phyloP scores from a whole-genome alignment of 92 coral and sea anemone genomes.

The Porites rus region DNA sequence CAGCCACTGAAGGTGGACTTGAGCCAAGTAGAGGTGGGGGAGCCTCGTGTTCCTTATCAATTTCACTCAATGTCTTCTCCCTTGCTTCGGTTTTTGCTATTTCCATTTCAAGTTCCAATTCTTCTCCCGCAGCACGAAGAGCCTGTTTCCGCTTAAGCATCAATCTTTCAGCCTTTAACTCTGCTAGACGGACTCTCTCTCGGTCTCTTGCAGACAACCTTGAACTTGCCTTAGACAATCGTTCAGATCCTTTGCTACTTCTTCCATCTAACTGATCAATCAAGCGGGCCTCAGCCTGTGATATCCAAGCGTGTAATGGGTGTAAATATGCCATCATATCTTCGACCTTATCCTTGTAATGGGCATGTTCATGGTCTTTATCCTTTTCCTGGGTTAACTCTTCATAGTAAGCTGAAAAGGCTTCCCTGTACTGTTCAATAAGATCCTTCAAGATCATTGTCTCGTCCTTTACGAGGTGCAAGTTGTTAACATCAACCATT shows the following conservation, averaged over 20 bases:
- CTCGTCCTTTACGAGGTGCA: slow-evolving; percentile 42
- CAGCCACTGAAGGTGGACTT: too few relatives aligned
- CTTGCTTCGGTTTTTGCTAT: slow-evolving; percentile 41
- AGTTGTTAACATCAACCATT: slow-evolving; percentile 3
- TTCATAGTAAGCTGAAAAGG: not conserved
- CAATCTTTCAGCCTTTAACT: too few relatives aligned
- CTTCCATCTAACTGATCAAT: slow-evolving; percentile 18
- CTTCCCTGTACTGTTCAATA: slow-evolving; percentile 21
- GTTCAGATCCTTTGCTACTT: too few relatives aligned
- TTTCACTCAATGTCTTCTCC: slow-evolving; percentile 15
- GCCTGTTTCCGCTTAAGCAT: too few relatives aligned
- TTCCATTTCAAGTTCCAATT: too few relatives aligned
- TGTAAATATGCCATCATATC: not conserved
- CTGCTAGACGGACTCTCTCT: too few relatives aligned
- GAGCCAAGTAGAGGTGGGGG: too few relatives aligned
- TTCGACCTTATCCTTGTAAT: not conserved
- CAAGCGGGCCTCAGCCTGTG: slow-evolving; percentile 3
- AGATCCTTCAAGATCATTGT: not conserved
- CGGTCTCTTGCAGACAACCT: too few relatives aligned
- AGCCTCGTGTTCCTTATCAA: slow-evolving; percentile 2
- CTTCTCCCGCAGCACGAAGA: too few relatives aligned
- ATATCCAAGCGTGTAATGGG: slow-evolving; percentile 15
- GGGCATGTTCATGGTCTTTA: not conserved
- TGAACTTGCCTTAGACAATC: too few relatives aligned
- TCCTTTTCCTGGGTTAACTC: slow-evolving; percentile 24